These are phyloP conservation scores for Rhimphoctona megacephalus DNA, from an alignment of 2,888 invertebrate genomes.

Conservation along the genomic window DNA sequence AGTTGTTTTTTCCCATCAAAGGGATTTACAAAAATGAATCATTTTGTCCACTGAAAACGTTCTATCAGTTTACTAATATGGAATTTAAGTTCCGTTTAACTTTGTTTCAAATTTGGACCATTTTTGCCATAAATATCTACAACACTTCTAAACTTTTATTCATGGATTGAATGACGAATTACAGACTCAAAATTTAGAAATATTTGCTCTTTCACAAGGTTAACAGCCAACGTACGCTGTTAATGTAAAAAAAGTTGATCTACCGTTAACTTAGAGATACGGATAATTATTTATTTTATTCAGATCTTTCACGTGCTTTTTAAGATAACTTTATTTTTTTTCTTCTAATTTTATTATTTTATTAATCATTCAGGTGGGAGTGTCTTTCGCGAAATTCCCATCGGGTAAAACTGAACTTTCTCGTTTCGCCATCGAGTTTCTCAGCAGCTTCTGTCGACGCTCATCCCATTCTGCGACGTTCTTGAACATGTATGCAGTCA, in stretches of 20 bases:
- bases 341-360: conserved; percentile 32
- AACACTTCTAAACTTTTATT: not conserved
- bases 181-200: not conserved
- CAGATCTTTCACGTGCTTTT: not conserved
- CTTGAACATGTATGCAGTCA: conserved; percentile 13
- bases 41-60: not conserved
- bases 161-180: not conserved
- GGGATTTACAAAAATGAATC: not conserved
- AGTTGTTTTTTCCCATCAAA: not conserved
- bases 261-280: not conserved
- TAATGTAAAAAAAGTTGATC: not conserved
- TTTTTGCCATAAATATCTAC: too few relatives aligned
- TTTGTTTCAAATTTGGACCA: not conserved
- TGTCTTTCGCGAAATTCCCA: conserved; percentile 55
- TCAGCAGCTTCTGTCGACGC: conserved; percentile 55
- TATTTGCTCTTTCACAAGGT: not conserved
- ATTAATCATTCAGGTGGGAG: conserved; percentile 55
- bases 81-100: not conserved
- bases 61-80: not conserved
- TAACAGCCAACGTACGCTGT: not conserved
- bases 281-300: conserved; percentile 3
- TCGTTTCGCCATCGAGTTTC: conserved; percentile 46
- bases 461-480: conserved; percentile 22
- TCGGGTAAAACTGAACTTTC: conserved; percentile 18
- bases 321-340: conserved; percentile 1